phyloP scores from a whole-genome alignment of 2,797 vertebrate species.

The Sarcoramphus papa region DNA sequence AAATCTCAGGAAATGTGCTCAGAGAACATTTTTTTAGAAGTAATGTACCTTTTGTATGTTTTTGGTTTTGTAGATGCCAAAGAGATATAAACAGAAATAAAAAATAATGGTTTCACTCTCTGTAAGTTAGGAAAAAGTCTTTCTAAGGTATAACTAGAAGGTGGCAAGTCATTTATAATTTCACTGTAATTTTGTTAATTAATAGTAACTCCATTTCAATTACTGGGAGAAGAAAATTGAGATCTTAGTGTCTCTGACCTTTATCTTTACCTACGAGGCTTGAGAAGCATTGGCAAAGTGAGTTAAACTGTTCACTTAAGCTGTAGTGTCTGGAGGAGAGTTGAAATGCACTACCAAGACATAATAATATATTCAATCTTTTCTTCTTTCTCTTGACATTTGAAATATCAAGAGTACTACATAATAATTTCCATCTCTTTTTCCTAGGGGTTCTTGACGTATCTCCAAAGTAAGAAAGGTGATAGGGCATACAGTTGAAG shows the following conservation, averaged over 20 bases:
- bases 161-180: not conserved
- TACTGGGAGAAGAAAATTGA: not conserved
- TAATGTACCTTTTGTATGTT: not conserved
- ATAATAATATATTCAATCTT: not conserved
- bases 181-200: not conserved
- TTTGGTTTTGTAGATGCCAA: not conserved
- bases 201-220: not conserved
- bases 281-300: not conserved
- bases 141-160: not conserved
- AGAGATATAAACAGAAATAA: not conserved
- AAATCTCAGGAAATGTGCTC: not conserved
- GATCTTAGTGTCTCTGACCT: not conserved
- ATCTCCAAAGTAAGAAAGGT: not conserved
- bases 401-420: not conserved
- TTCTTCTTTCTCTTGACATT: slow-evolving; percentile 34
- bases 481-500: not conserved
- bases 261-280: not conserved
- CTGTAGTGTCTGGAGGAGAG: not conserved
- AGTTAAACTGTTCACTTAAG: not conserved
- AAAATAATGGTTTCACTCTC: not conserved
- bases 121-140: not conserved
- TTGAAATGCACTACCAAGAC: not conserved
- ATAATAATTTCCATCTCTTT: not conserved
- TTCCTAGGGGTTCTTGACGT: not conserved
- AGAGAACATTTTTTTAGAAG: not conserved